Evolutionary conservation across 35 echinoderm and acorn worm genomes (phyloP).

Genomic region (Antedon bifida): DNA sequence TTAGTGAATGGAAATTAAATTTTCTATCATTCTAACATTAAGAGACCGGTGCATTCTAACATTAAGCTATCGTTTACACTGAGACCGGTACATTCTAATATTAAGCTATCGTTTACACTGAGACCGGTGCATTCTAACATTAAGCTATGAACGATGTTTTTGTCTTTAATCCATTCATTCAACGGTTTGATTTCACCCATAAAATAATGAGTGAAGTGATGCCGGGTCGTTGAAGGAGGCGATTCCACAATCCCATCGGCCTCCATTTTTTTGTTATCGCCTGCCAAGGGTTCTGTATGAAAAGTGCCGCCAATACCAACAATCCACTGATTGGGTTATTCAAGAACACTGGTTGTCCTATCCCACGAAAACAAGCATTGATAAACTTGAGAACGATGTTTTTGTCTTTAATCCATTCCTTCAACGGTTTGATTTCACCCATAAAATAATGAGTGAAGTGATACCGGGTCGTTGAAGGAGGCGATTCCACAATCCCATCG

Average conservation of each 20-base stretch:
- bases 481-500: neutral
- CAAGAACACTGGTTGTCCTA: slow-evolving; percentile 49
- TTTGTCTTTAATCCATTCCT: slow-evolving; percentile 29
- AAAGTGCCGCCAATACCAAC: slow-evolving; percentile 27
- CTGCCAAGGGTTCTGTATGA: slow-evolving; percentile 55
- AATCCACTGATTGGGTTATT: slow-evolving; percentile 52
- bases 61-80: too few species aligned
- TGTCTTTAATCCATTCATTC: slow-evolving; percentile 25
- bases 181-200: slow-evolving; percentile 32
- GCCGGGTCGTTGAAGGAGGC: neutral
- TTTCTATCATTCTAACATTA: too few species aligned
- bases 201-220: slow-evolving; percentile 19
- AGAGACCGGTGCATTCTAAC: too few species aligned
- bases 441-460: slow-evolving; percentile 28
- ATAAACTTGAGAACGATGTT: slow-evolving; percentile 20
- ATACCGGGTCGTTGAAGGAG: neutral
- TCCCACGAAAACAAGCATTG: slow-evolving; percentile 21
- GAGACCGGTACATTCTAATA: too few species aligned
- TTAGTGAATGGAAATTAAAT: too few species aligned
- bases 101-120: too few species aligned
- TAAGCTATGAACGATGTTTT: slow-evolving; percentile 15
- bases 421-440: slow-evolving; percentile 28
- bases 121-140: too few species aligned
- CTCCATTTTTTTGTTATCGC: too few species aligned
- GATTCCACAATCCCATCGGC: neutral